Evolutionary conservation across 2,797 vertebrate genomes (phyloP).

Genomic region (Astyanax mexicanus): DNA sequence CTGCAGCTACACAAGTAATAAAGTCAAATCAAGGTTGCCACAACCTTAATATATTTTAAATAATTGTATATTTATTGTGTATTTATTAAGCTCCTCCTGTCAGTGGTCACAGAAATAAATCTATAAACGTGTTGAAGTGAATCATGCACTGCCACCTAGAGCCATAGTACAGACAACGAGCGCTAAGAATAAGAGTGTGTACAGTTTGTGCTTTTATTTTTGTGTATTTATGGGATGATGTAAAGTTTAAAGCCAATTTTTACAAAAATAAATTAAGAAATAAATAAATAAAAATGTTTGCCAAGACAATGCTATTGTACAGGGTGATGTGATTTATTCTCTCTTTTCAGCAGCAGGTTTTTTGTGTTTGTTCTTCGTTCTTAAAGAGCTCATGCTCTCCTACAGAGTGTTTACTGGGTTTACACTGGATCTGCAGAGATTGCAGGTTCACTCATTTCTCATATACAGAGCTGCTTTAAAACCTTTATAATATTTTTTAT

Average conservation of each 20-base stretch:
- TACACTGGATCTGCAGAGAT: no score
- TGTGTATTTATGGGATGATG: conserved; percentile 72
- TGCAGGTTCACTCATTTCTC: no score
- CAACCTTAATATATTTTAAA: not conserved
- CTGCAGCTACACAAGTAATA: not conserved
- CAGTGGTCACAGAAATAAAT: not conserved
- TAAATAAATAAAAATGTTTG: conserved; percentile 57
- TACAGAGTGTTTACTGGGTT: no score
- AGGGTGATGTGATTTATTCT: not conserved
- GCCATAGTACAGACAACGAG: conserved; percentile 29
- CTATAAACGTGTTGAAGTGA: not conserved
- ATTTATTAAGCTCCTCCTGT: not conserved
- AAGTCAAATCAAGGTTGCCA: not conserved
- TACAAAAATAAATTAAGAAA: conserved; percentile 62
- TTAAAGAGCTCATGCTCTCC: no score
- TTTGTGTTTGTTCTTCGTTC: no score
- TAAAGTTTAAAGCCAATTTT: conserved; percentile 60
- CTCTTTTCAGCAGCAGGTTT: not conserved
- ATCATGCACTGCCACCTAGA: conserved; percentile 44
- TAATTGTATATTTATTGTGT: not conserved
- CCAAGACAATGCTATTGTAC: conserved; percentile 41
- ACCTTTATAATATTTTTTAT: no score
- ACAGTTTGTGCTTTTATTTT: conserved; percentile 70
- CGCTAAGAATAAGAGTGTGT: conserved; percentile 10
- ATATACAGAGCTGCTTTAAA: no score